Evolutionary conservation across 2,113 vertebrate genomes (phyloP), one percentile per base, ranked within the genome.

Genomic region (Lonchura striata): DNA sequence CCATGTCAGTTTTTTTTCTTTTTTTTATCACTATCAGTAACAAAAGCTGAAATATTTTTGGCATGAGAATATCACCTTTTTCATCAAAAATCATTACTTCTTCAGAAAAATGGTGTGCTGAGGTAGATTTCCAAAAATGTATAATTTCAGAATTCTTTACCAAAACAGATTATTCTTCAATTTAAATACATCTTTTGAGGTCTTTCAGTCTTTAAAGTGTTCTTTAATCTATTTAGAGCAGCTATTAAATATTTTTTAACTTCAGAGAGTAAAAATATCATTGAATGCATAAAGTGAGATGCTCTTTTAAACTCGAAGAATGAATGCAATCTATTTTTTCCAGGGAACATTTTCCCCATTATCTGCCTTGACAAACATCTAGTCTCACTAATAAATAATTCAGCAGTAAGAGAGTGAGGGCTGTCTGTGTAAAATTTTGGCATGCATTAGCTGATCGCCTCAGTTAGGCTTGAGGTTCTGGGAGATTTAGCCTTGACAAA

Each of bases 341-440:
- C 71, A 54, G 52, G 30, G 60, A 81, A 75, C 52, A 22, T 49
- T 94, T 88, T 46, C 56, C 39, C 60, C 31, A 71, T 96, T 94
- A 96, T 88, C 82, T 75, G 68, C 56, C 69, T 86, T 92, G 81
- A 88, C 92, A 96, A 95, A 95, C 84, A 91, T 64, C 76, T 33
- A 56, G 49, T 68, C 56, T 94, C 23, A 16, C 41, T 77, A 72
- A 94, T 95, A 96, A 96, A 96, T 96, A 95, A 94, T 96, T 96
- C 92, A 96, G 64, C 71, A 90, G 47, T 25, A 35, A 66, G 63
- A 93, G 52, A 31, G 85, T 92, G 1, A 19, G 64, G 82, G 8
- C 60, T 88, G 44, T 68, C 75, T 90, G 37, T 83, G 42, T 71
- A 49, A 93, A 96, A 90, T 94, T 84, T 91, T 88, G 76, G 79